Conservation (phyloP, 2,888 invertebrate species). For the Meghimatium bilineatum region DNA sequence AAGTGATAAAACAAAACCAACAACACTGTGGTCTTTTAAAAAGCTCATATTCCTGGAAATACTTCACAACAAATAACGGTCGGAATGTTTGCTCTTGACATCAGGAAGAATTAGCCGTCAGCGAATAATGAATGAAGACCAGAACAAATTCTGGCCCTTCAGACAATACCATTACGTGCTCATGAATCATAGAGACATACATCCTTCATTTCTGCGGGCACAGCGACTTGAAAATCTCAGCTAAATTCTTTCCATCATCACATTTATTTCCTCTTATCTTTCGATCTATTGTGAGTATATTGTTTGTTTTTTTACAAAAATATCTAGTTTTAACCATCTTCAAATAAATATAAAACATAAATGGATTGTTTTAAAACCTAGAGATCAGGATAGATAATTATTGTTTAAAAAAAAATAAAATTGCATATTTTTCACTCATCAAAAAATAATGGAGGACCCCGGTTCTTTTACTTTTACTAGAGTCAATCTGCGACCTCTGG, state of each 20-base stretch:
- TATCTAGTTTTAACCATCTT: too few relatives aligned
- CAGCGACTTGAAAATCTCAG: background rate
- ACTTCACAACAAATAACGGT: background rate
- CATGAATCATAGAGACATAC: background rate
- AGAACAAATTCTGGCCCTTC: background rate
- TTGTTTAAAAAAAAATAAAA: too few relatives aligned
- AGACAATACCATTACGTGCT: conserved; percentile 1
- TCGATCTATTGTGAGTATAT: too few relatives aligned
- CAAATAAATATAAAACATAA: too few relatives aligned
- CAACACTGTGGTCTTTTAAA: background rate
- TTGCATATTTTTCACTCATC: too few relatives aligned
- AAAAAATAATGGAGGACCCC: too few relatives aligned
- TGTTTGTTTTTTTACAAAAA: too few relatives aligned
- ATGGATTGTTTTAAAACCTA: too few relatives aligned
- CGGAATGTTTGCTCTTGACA: background rate
- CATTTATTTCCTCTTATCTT: background rate
- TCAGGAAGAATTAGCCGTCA: conserved; percentile 10
- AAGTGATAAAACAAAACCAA: too few relatives aligned
- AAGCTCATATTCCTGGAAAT: background rate
- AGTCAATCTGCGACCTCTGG: too few relatives aligned
- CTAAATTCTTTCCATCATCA: background rate
- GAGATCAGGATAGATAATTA: too few relatives aligned
- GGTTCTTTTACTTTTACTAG: too few relatives aligned
- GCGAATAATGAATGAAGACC: background rate
- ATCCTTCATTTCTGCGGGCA: background rate